Conservation (phyloP, 2,113 vertebrate species). For the Calonectris borealis region DNA sequence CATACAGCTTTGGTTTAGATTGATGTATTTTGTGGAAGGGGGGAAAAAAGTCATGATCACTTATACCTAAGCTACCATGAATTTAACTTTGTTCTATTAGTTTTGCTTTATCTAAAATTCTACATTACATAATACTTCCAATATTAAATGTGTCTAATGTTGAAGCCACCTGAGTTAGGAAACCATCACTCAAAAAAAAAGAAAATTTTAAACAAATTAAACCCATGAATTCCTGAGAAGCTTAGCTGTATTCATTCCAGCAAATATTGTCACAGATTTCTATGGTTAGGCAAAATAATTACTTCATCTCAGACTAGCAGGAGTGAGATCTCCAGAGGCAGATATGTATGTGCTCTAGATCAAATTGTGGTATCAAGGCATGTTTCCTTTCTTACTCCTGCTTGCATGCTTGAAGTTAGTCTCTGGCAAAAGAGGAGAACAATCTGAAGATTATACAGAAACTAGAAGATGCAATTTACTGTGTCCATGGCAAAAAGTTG, state of each 20-base stretch:
- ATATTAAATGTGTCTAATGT: not conserved
- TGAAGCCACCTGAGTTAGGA: not conserved
- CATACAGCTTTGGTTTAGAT: not conserved
- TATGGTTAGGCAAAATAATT: not conserved
- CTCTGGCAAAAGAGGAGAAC: not conserved
- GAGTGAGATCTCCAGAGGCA: not conserved
- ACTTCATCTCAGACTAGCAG: not conserved
- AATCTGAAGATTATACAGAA: not conserved
- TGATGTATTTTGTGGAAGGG: not conserved
- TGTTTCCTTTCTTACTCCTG: not conserved
- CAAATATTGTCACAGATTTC: not conserved
- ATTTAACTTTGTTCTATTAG: not conserved
- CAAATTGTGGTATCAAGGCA: not conserved
- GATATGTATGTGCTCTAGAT: fast-evolving
- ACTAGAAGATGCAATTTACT: not conserved
- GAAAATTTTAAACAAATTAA: not conserved
- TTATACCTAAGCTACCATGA: not conserved
- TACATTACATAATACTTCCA: not conserved
- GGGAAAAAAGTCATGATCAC: not conserved
- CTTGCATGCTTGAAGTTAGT: not conserved
- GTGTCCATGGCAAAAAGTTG: not conserved
- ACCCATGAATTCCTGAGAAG: not conserved
- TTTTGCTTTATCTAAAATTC: not conserved
- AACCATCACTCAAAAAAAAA: not conserved
- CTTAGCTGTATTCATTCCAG: not conserved